phyloP scores from a whole-genome alignment of 2,113 vertebrate species.

The Daubentonia madagascariensis region DNA sequence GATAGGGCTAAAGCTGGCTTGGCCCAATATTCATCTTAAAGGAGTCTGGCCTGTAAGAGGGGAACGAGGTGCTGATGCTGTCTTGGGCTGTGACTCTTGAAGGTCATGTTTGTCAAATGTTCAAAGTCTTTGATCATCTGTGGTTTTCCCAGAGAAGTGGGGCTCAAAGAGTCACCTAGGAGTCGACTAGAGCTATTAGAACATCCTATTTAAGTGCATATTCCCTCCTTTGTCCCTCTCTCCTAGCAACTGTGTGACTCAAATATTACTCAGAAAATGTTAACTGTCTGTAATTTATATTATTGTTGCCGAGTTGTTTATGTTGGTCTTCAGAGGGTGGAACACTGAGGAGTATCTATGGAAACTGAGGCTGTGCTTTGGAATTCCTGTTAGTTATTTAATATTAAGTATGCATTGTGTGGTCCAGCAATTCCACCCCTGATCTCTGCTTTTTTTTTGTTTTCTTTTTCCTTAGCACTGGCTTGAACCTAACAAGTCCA shows the following conservation, averaged over 20 bases:
- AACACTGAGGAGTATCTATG: background rate
- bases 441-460: conserved; percentile 72
- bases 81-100: background rate
- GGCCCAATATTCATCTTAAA: background rate
- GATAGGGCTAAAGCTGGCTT: background rate
- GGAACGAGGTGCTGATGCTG: background rate
- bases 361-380: background rate
- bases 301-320: background rate
- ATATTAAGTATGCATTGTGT: background rate
- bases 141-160: background rate
- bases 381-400: background rate
- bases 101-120: background rate
- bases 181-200: background rate
- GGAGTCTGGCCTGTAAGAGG: background rate
- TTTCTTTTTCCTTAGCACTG: conserved; percentile 91
- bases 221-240: background rate
- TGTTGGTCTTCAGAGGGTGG: background rate
- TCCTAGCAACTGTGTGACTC: conserved; percentile 11
- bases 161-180: background rate
- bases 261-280: conserved; percentile 11
- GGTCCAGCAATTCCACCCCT: conserved; percentile 54
- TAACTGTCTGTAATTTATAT: conserved; percentile 10
- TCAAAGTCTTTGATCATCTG: background rate
- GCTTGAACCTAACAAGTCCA: conserved; percentile 96
- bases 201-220: background rate